phyloP scores from a whole-genome alignment of 64 coral and sea anemone genomes.

The Actinia equina region DNA sequence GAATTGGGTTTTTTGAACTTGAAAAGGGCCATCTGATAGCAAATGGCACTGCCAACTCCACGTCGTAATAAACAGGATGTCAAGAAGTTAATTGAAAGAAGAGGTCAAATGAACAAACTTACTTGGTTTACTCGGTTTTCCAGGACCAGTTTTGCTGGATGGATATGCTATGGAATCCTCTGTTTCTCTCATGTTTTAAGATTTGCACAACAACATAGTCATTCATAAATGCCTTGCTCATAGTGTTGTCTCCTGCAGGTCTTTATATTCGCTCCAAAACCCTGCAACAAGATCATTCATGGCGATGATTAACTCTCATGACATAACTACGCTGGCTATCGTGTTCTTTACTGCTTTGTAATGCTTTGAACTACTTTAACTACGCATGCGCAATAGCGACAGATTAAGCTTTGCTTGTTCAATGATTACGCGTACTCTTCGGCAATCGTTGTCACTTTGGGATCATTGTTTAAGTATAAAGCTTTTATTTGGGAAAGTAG shows the following conservation, averaged over 20 bases:
- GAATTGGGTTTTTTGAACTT: not conserved
- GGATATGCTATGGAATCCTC: not conserved
- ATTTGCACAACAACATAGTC: not conserved
- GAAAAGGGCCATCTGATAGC: not conserved
- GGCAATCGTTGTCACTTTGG: conserved; percentile 14
- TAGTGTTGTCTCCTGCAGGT: not conserved
- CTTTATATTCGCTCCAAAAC: not conserved
- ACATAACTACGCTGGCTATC: not conserved
- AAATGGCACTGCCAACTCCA: not conserved
- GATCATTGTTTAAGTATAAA: not conserved
- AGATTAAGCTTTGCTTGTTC: conserved; percentile 11
- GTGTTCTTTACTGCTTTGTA: not conserved
- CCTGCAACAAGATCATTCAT: conserved; percentile 1
- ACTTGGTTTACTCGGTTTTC: conserved; percentile 11
- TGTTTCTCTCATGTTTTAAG: not conserved
- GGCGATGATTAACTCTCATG: not conserved
- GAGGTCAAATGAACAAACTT: conserved; percentile 26
- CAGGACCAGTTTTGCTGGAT: not conserved
- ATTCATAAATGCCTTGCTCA: not conserved
- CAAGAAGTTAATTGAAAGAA: conserved; percentile 20
- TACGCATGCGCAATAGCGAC: conserved; percentile 2
- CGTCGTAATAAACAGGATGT: not conserved
- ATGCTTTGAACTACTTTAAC: not conserved
- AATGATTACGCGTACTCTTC: not conserved
- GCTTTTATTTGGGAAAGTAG: not conserved